Evolutionary conservation across 2,113 vertebrate genomes (phyloP), one percentile per base, ranked within the genome.

Genomic region (Aphyosemion australe): DNA sequence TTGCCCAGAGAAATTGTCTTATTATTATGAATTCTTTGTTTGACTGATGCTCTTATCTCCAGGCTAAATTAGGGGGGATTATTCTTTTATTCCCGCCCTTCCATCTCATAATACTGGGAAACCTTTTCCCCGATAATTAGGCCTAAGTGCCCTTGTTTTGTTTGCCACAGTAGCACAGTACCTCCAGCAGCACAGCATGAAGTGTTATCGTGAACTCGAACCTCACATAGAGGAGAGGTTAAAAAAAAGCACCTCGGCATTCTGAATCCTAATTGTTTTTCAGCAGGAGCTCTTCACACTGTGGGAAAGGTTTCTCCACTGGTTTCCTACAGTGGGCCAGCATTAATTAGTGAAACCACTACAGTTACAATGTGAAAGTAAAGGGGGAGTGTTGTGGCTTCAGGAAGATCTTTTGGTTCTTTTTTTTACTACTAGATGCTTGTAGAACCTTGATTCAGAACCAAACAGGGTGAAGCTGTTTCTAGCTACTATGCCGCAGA

Each of bases 1-100:
- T 87, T 61, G 56, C 69, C 58, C 39, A 21, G 21, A 74, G 61
- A 86, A 87, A 84, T 45, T 79, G 81, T 85, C 66, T 80, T 76
- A 56, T 85, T 84, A 77, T 85, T 76, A 86, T 64, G 61, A 79
- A 42, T 80, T 80, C 78, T 87, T 88, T 90, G 84, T 89, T 82
- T 79, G 39, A 52, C 11, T 13, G 67, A 76, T 60, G 41, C 65
- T 56, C 57, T 84, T 76, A 86, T 88, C 83, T 68, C 50, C 39
- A 16, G 51, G 42, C 63, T 78, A 73, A 81, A 79, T 88, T 84
- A 63, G 47, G 6, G 47, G 26, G 15, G 74, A 79, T 88, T 80
- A 86, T 72, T 80, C 64, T 47, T 86, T 86, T 84, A 72, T 81
- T 87, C 56, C 54, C 46, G 2, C 6, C 45, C 42, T 63, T 49